Evolutionary conservation across 1,140 invertebrate species (phyloP).

Genomic region (Heliconius melpomene): DNA sequence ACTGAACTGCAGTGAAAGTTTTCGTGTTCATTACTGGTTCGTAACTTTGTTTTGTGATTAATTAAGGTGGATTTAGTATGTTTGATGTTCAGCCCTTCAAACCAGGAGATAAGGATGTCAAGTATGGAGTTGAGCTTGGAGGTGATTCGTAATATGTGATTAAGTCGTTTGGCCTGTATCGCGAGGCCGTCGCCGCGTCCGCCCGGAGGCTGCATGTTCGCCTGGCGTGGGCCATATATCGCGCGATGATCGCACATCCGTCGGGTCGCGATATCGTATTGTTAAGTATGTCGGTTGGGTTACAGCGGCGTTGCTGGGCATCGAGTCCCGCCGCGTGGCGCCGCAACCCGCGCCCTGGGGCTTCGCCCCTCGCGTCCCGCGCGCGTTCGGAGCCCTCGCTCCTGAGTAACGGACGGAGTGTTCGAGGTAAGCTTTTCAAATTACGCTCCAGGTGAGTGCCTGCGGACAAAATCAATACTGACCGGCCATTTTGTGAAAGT

Average conservation of each 20-base stretch:
- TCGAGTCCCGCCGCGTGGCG: constrained; percentile 69
- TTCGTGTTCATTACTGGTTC: constrained; percentile 77
- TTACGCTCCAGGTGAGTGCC: constrained; percentile 58
- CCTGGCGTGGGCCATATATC: constrained; percentile 64
- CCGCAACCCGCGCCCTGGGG: constrained; percentile 62
- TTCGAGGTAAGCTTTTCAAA: constrained; percentile 69
- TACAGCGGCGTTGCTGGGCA: constrained; percentile 71
- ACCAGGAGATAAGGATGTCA: constrained; percentile 46
- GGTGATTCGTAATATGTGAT: constrained; percentile 49
- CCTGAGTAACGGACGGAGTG: constrained; percentile 57
- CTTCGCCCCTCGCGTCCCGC: constrained; percentile 74
- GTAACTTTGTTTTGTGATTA: constrained; percentile 79
- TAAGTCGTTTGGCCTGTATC: constrained; percentile 56
- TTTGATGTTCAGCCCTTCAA: constrained; percentile 68
- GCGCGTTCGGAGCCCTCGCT: constrained; percentile 78
- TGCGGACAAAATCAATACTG: constrained; percentile 57
- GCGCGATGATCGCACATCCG: constrained; percentile 55
- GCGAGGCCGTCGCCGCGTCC: constrained; percentile 67
- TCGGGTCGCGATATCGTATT: constrained; percentile 70
- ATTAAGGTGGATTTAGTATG: constrained; percentile 76
- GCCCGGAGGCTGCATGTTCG: constrained; percentile 72
- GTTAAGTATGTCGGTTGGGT: constrained; percentile 76
- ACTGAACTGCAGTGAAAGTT: constrained; percentile 77
- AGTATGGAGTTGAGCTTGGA: constrained; percentile 41
- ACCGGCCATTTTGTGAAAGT: constrained; percentile 75